A percentile compares a stretch with the other conserved stretches of the same genome.
Evolutionary conservation across 2,113 vertebrate genomes (phyloP).

Genomic region (Delphinapterus leucas): DNA sequence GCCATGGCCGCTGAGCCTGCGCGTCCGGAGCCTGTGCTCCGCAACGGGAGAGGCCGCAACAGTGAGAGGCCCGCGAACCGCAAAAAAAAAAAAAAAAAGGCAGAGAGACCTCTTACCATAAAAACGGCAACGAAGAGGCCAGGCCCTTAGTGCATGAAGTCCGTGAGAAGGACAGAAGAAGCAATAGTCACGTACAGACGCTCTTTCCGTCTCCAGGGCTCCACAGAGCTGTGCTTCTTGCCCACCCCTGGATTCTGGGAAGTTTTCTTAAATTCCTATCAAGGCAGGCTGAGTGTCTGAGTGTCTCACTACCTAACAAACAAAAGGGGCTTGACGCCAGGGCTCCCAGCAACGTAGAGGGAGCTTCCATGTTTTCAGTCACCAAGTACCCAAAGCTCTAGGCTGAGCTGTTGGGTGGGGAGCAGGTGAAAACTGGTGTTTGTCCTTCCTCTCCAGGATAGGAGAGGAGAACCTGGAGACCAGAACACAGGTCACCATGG

Average conservation of each 20-base stretch:
- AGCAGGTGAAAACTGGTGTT: background rate
- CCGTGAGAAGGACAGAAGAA: background rate
- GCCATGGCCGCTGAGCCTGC: no score
- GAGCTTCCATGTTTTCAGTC: background rate
- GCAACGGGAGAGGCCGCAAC: no score
- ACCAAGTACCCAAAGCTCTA: background rate
- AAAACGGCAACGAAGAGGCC: background rate
- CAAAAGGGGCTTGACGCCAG: background rate
- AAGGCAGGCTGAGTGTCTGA: background rate
- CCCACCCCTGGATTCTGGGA: background rate
- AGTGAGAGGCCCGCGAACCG: no score
- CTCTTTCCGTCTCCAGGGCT: conserved; percentile 6
- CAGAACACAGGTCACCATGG: background rate
- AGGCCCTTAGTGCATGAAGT: background rate
- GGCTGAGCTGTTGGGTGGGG: background rate
- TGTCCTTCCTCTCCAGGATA: background rate
- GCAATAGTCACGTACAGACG: background rate
- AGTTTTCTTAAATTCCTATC: background rate
- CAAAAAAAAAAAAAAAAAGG: background rate
- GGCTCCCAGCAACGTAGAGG: background rate
- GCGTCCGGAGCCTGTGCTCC: no score
- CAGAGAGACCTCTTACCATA: background rate
- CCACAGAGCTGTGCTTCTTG: background rate
- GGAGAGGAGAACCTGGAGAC: background rate
- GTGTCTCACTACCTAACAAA: background rate